Conservation (phyloP, 1,140 invertebrate species). For the Drosophila busckii region DNA sequence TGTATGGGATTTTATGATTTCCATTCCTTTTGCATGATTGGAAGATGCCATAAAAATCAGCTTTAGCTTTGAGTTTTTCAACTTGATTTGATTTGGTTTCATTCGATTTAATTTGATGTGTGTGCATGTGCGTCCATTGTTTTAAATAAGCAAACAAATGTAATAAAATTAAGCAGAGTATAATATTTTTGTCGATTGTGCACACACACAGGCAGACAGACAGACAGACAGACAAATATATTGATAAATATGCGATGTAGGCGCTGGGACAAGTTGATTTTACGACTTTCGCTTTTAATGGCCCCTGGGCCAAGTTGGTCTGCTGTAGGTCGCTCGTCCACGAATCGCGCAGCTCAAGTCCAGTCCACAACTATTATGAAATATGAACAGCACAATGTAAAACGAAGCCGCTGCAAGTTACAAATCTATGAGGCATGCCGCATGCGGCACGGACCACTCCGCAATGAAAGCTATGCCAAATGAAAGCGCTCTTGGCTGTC, state of each 20-base stretch:
- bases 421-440: conserved; percentile 66
- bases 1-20: conserved; percentile 24
- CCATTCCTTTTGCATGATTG: conserved; percentile 46
- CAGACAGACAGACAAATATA: no score
- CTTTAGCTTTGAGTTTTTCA: conserved; percentile 18
- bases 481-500: no score
- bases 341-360: conserved; percentile 11
- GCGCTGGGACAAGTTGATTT: conserved; percentile 36
- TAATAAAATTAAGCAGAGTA: conserved; percentile 55
- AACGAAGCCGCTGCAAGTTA: conserved; percentile 40
- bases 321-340: conserved; percentile 59
- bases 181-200: conserved; percentile 56
- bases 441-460: conserved; percentile 51
- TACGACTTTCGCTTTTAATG: conserved; percentile 74
- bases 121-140: conserved; percentile 54
- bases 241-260: conserved; percentile 43
- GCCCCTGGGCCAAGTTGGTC: conserved; percentile 34
- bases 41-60: conserved; percentile 52
- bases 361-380: conserved; percentile 48
- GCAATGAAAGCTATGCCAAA: conserved; percentile 29
- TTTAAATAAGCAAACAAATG: conserved; percentile 52
- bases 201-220: no score
- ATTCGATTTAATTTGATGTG: conserved; percentile 14
- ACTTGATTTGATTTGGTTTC: conserved; percentile 8
- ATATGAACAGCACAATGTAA: conserved; percentile 61